phyloP scores from a whole-genome alignment of 2,797 vertebrate genomes.

The Pampus argenteus region DNA sequence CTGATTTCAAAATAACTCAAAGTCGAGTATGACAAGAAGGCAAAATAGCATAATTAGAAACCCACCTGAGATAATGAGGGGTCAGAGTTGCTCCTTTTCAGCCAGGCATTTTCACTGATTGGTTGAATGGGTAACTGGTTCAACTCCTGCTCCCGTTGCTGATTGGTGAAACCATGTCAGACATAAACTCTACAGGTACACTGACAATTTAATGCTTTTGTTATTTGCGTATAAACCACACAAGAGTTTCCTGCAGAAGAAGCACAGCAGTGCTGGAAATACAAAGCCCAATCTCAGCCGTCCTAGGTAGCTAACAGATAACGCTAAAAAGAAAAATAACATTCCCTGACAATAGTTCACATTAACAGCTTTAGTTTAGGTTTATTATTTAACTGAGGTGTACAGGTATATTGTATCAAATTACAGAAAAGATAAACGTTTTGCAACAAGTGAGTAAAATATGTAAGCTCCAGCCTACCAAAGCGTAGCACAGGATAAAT shows the following conservation, averaged over 20 bases:
- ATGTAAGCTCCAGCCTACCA: too few species aligned
- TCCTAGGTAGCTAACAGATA: too few species aligned
- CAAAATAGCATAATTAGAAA: background rate
- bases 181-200: slow-evolving; percentile 4
- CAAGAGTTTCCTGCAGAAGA: too few species aligned
- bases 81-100: slow-evolving; percentile 82
- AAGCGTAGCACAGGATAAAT: too few species aligned
- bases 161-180: slow-evolving; percentile 25
- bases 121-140: slow-evolving; percentile 73
- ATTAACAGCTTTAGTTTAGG: background rate
- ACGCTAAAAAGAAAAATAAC: too few species aligned
- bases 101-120: slow-evolving; percentile 83
- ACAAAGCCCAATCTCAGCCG: too few species aligned
- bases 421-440: too few species aligned
- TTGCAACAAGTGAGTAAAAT: too few species aligned
- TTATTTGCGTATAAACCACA: background rate
- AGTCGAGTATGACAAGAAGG: background rate
- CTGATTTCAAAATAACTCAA: background rate
- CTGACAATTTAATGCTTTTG: background rate
- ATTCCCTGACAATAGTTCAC: too few species aligned
- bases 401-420: too few species aligned
- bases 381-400: background rate
- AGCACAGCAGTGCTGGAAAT: too few species aligned
- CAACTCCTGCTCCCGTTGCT: slow-evolving; percentile 83
- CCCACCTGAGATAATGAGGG: slow-evolving; percentile 75